Conservation (phyloP, 2,797 vertebrate genomes). For the Distichodus sexfasciatus region DNA sequence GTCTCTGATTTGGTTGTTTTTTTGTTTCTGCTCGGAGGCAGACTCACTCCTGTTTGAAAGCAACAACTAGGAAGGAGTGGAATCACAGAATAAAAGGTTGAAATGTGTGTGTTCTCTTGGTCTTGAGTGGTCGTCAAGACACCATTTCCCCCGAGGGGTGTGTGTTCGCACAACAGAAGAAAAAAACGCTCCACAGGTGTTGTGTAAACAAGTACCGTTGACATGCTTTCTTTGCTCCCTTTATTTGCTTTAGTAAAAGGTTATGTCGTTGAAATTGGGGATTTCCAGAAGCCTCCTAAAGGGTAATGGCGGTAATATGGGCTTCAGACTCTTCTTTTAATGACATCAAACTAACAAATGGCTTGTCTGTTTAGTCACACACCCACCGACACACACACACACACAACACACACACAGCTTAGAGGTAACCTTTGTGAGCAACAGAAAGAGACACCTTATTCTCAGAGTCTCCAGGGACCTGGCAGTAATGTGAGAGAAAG, state of each 20-base stretch:
- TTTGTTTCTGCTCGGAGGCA: no score
- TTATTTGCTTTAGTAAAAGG: background rate
- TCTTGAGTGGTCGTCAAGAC: background rate
- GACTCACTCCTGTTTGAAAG: no score
- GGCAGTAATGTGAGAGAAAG: slow-evolving; percentile 3
- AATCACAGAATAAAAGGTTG: background rate
- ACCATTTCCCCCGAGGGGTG: background rate
- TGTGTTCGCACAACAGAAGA: slow-evolving; percentile 8
- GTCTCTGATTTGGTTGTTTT: background rate
- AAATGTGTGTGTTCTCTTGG: background rate
- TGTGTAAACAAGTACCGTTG: no score
- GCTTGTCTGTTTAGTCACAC: slow-evolving; percentile 17
- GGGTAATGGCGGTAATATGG: background rate
- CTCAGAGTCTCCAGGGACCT: background rate
- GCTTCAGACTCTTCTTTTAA: slow-evolving; percentile 19
- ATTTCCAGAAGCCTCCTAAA: background rate
- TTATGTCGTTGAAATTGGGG: no score
- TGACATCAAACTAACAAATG: slow-evolving; percentile 20
- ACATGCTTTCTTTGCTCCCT: background rate
- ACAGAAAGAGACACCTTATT: slow-evolving; percentile 28
- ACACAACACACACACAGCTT: no score
- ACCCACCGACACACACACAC: no score
- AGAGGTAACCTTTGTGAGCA: slow-evolving; percentile 20
- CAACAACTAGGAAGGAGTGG: no score
- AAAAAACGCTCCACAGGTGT: no score